Evolutionary conservation across 1,140 invertebrate genomes (phyloP).

Genomic region (Diploscapter pachys): DNA sequence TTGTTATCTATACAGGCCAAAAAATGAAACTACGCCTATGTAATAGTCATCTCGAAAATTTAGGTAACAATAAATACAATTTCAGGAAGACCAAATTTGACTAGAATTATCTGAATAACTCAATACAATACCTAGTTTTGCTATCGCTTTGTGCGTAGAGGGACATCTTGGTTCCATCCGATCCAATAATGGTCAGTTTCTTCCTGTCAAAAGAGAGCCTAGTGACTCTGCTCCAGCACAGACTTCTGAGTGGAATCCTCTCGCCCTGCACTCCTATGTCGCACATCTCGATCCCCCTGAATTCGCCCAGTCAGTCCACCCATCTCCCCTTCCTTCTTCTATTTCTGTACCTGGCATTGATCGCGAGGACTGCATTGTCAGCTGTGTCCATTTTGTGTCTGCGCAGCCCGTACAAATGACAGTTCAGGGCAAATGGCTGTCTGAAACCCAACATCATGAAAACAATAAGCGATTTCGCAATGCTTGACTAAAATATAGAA

Average conservation of each 20-base stretch:
- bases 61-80: too few species aligned
- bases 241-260: slow-evolving; percentile 32
- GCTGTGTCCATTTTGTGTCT: slow-evolving; percentile 71
- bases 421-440: slow-evolving; percentile 80
- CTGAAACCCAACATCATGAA: slow-evolving; percentile 60
- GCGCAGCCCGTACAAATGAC: slow-evolving; percentile 79
- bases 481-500: too few species aligned
- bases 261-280: slow-evolving; percentile 43
- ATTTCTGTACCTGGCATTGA: slow-evolving; percentile 41
- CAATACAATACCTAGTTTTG: slow-evolving; percentile 36
- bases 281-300: slow-evolving; percentile 38
- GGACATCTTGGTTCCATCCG: slow-evolving; percentile 37
- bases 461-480: too few species aligned
- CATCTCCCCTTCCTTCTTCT: neutral
- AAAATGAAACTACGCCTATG: too few species aligned
- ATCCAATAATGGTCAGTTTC: slow-evolving; percentile 33
- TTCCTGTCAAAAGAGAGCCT: slow-evolving; percentile 35
- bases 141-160: slow-evolving; percentile 46
- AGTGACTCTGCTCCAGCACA: slow-evolving; percentile 36
- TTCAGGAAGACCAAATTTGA: too few species aligned
- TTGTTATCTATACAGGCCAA: too few species aligned
- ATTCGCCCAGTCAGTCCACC: neutral
- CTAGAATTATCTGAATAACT: too few species aligned
- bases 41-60: too few species aligned
- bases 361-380: slow-evolving; percentile 60